These are phyloP conservation scores for Melikaiella ostensackeni DNA, from an alignment of 2,888 invertebrate species.

Conservation along the genomic window DNA sequence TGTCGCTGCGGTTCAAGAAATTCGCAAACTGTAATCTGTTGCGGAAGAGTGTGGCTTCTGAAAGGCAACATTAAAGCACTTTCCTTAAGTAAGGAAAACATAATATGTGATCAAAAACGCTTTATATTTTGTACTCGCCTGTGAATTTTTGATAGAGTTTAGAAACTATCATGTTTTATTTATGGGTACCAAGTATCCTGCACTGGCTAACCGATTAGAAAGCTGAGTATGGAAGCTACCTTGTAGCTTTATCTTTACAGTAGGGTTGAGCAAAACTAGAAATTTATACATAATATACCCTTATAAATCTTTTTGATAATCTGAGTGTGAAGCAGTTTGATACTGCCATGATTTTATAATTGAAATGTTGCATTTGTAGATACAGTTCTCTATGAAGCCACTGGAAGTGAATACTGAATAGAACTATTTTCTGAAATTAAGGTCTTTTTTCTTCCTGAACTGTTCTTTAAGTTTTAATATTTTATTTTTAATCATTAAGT, in stretches of 20 bases:
- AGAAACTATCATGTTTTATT: slow-evolving; percentile 35
- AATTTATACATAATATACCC: slow-evolving; percentile 17
- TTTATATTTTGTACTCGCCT: slow-evolving; percentile 46
- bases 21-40: slow-evolving; percentile 79
- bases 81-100: slow-evolving; percentile 10
- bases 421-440: slow-evolving; percentile 46
- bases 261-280: neutral
- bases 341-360: slow-evolving; percentile 6
- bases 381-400: slow-evolving; percentile 32
- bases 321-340: slow-evolving; percentile 37
- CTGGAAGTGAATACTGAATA: slow-evolving; percentile 46
- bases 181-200: slow-evolving; percentile 15
- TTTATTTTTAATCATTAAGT: neutral
- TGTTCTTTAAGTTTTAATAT: neutral
- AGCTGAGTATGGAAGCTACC: neutral
- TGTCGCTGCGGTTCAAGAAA: slow-evolving; percentile 83
- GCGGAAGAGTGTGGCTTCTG: slow-evolving; percentile 28
- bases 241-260: neutral
- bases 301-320: slow-evolving; percentile 37
- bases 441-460: slow-evolving; percentile 27
- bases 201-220: slow-evolving; percentile 11
- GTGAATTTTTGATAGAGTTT: slow-evolving; percentile 47
- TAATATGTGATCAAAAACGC: slow-evolving; percentile 16
- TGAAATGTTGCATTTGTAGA: slow-evolving; percentile 17
- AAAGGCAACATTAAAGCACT: slow-evolving; percentile 21